phyloP scores from a whole-genome alignment of 2,888 invertebrate species.

The Plebejus anna region DNA sequence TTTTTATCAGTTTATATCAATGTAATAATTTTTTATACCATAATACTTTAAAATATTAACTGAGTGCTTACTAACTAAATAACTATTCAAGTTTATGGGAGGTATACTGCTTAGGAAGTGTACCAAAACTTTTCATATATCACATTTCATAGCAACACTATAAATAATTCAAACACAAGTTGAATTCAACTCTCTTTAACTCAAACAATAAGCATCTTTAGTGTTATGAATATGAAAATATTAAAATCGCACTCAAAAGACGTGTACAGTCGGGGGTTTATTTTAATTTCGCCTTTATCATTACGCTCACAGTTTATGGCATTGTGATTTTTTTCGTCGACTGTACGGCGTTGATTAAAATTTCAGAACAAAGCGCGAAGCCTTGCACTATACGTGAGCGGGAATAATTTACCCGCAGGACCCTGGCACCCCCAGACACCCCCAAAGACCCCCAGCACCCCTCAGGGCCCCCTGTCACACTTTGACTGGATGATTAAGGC shows the following conservation, averaged over 20 bases:
- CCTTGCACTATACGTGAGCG: slow-evolving; percentile 60
- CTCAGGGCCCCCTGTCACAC: slow-evolving; percentile 46
- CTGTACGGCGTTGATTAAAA: slow-evolving; percentile 61
- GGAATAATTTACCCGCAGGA: slow-evolving; percentile 68
- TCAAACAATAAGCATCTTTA: slow-evolving; percentile 17
- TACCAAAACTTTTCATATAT: background rate
- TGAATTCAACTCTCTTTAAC: background rate
- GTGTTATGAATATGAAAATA: slow-evolving; percentile 10
- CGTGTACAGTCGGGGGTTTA: slow-evolving; percentile 30
- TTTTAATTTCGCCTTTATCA: slow-evolving; percentile 34
- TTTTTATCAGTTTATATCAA: too few species aligned
- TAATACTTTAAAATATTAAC: too few species aligned
- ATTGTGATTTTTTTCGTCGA: slow-evolving; percentile 37
- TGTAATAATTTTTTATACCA: too few species aligned
- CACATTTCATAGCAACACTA: background rate
- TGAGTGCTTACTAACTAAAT: too few species aligned
- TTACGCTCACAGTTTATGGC: slow-evolving; percentile 37
- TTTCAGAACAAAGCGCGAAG: slow-evolving; percentile 66
- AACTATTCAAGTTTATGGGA: too few species aligned
- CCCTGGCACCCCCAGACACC: slow-evolving; percentile 48
- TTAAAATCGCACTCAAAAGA: slow-evolving; percentile 23
- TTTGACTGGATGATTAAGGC: slow-evolving; percentile 57
- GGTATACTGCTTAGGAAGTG: too few species aligned
- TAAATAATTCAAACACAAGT: background rate
- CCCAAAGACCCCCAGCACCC: slow-evolving; percentile 33